Conservation (phyloP, 2,113 vertebrate genomes). For the Osmerus eperlanus region DNA sequence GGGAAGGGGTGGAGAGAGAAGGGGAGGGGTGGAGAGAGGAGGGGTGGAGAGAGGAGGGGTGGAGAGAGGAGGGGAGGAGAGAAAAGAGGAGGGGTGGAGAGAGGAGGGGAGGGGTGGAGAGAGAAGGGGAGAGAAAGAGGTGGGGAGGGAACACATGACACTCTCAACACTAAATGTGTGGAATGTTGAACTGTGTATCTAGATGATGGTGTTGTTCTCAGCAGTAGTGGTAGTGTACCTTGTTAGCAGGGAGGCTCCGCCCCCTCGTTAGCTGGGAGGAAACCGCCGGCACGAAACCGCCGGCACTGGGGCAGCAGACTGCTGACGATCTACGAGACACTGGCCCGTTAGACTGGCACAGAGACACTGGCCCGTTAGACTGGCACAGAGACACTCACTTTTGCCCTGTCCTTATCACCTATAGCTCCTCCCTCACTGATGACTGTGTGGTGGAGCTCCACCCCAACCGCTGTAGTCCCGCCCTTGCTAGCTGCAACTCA, state of each 20-base stretch:
- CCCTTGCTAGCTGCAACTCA: too few species aligned
- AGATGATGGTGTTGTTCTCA: neutral
- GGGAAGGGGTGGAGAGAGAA: too few species aligned
- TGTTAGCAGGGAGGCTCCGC: conserved; percentile 44
- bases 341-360: conserved; percentile 86
- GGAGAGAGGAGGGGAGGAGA: too few species aligned
- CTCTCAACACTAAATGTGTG: too few species aligned
- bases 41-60: too few species aligned
- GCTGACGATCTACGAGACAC: conserved; percentile 94
- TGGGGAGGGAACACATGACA: too few species aligned
- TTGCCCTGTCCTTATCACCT: neutral
- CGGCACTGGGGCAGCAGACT: conserved; percentile 90
- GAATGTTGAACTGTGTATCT: too few species aligned
- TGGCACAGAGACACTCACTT: neutral
- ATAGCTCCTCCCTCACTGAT: conserved; percentile 27
- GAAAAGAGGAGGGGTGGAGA: neutral
- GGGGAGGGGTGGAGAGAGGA: too few species aligned
- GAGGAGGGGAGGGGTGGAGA: too few species aligned
- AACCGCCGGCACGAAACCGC: conserved; percentile 79
- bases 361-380: conserved; percentile 35
- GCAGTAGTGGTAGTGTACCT: neutral
- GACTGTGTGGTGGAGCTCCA: neutral
- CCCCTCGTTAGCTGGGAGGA: conserved; percentile 78
- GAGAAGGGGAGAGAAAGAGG: too few species aligned
- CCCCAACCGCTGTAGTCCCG: too few species aligned